Conservation (phyloP, 1,140 invertebrate genomes). For the Cydia fagiglandana region DNA sequence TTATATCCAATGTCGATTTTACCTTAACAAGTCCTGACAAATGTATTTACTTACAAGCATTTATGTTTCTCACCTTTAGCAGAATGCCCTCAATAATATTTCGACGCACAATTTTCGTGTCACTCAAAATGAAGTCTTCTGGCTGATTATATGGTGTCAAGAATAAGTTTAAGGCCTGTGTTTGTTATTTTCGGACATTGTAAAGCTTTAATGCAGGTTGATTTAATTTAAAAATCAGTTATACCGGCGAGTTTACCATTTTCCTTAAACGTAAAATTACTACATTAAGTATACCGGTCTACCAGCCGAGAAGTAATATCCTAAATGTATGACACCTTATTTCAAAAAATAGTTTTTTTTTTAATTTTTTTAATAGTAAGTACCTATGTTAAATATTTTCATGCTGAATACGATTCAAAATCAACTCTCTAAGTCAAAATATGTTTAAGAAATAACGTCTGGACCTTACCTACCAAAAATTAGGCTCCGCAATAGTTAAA, state of each 20-base stretch:
- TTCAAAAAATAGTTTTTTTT: too few species aligned
- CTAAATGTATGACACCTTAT: too few species aligned
- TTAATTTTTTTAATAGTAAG: too few species aligned
- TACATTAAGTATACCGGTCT: too few species aligned
- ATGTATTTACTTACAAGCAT: slow-evolving; percentile 3
- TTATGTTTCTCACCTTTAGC: slow-evolving; percentile 1
- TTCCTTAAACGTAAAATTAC: background rate
- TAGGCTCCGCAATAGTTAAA: too few species aligned
- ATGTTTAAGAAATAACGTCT: too few species aligned
- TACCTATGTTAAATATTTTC: too few species aligned
- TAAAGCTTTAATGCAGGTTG: slow-evolving; percentile 10
- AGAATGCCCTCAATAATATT: background rate
- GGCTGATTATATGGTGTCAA: slow-evolving; percentile 13
- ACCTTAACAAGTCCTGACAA: background rate
- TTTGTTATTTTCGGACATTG: background rate
- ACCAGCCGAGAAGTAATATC: too few species aligned
- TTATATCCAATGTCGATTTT: too few species aligned
- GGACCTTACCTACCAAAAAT: too few species aligned
- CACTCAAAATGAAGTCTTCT: slow-evolving; percentile 23
- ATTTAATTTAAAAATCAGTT: slow-evolving; percentile 16
- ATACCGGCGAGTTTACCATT: background rate
- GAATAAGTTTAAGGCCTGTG: slow-evolving; percentile 13
- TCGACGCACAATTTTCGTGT: slow-evolving; percentile 4
- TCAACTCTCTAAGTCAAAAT: too few species aligned
- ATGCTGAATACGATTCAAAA: too few species aligned